These are phyloP conservation scores for Lasioglossum morio DNA, from an alignment of 2,888 invertebrate species.

Conservation along the genomic window DNA sequence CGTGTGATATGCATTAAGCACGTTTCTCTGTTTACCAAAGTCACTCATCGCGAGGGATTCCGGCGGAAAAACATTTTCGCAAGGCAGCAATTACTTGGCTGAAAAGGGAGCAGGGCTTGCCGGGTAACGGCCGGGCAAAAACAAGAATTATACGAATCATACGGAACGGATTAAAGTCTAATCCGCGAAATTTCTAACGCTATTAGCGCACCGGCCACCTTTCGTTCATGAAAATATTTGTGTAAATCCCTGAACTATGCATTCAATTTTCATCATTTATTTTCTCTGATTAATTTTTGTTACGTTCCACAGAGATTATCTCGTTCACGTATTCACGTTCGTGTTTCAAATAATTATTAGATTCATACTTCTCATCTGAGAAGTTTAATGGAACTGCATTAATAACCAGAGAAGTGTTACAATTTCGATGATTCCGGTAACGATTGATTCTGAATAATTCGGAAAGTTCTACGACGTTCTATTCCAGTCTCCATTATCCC, in stretches of 20 bases:
- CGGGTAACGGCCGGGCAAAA: not conserved
- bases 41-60: not conserved
- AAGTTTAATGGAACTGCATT: not conserved
- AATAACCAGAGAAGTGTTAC: not conserved
- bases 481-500: constrained; percentile 16
- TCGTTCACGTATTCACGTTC: no score
- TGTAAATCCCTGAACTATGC: no score
- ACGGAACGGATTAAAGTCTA: not conserved
- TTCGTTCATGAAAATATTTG: no score
- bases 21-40: not conserved
- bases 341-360: no score
- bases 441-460: not conserved
- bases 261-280: no score
- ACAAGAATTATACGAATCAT: not conserved
- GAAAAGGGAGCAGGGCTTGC: not conserved
- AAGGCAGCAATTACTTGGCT: not conserved
- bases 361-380: not conserved
- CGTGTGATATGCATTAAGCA: not conserved
- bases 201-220: not conserved
- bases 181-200: not conserved
- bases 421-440: not conserved
- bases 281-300: no score
- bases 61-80: not conserved
- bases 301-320: no score
- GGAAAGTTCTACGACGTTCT: constrained; percentile 14